These are phyloP conservation scores for Gallinago undulata DNA, from an alignment of 2,113 vertebrate genomes.

Conservation along the genomic window DNA sequence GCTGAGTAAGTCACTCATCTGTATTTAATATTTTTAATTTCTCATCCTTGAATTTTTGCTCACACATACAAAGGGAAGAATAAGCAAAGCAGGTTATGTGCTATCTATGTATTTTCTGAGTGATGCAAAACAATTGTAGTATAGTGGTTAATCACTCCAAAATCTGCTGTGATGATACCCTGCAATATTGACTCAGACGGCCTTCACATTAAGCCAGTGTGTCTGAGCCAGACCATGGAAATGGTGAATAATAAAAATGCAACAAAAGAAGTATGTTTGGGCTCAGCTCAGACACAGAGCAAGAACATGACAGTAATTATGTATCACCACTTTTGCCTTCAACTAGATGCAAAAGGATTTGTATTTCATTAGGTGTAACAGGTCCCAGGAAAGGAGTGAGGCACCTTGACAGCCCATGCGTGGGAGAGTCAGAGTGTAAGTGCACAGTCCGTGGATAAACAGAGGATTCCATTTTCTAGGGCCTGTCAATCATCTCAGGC, in stretches of 20 bases:
- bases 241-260: neutral
- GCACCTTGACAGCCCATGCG: neutral
- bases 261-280: neutral
- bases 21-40: neutral
- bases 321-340: neutral
- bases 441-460: fast-evolving
- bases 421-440: neutral
- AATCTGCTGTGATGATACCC: neutral
- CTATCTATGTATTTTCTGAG: neutral
- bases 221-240: neutral
- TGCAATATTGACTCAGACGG: neutral
- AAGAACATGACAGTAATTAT: neutral
- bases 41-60: neutral
- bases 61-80: neutral
- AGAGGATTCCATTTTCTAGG: neutral
- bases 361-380: neutral
- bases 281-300: neutral
- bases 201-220: neutral
- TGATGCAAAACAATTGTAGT: neutral
- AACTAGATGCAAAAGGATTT: neutral
- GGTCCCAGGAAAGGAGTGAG: neutral
- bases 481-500: neutral
- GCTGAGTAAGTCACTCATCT: neutral
- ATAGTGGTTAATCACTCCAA: neutral
- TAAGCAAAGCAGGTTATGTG: neutral